Evolutionary conservation across 92 coral and sea anemone genomes (phyloP), one percentile per base, ranked within the genome.

Genomic region (Virgularia gustaviana): DNA sequence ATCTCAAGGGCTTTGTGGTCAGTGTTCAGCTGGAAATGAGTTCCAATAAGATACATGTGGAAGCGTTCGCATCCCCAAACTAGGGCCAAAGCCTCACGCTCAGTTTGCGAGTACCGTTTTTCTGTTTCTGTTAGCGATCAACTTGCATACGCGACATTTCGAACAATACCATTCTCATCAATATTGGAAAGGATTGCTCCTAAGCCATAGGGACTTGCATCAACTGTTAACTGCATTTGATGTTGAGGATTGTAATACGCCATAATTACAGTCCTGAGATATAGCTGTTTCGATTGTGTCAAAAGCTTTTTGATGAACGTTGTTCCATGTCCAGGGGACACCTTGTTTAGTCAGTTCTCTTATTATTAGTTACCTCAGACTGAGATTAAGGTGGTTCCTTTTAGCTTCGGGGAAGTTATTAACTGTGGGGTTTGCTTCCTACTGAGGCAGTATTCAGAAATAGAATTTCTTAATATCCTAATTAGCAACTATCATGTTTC

Each of bases 1-100:
- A 43, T 18, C 15, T 65, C 72, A 31, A 65, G 37, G 2, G 57
- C 56, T 24, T 30, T 63, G 51, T 63, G 71, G 33, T 63, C 71
- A 24, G 36, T 65, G 13, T 32, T 12, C 19, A 60, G 43, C 25
- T 31, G 31, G 29, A 52, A 52, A 29, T 52, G 28, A 9, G 5
- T 52, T 52, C 58, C 58, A 2, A 3, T 3, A 3, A 52, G 30
- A 15, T 52, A 52, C 7, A 52, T 28, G 31, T 52, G 58, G 58
- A 52, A 52, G 1, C 31, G 58, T 2, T 52, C 58, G 28, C 58
- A 52, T 52, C 8, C 58, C 58, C 58, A 52, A 3, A 52, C 58
- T 3, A 52, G 31, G 6, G 58, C 58, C 29, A 47, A 25, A 4
- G 55, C 55, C 55, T 47, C 55, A 19, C 22, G 15, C 22, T 47